Evolutionary conservation across 2,113 vertebrate species (phyloP).

Genomic region (Bostrychus sinensis): DNA sequence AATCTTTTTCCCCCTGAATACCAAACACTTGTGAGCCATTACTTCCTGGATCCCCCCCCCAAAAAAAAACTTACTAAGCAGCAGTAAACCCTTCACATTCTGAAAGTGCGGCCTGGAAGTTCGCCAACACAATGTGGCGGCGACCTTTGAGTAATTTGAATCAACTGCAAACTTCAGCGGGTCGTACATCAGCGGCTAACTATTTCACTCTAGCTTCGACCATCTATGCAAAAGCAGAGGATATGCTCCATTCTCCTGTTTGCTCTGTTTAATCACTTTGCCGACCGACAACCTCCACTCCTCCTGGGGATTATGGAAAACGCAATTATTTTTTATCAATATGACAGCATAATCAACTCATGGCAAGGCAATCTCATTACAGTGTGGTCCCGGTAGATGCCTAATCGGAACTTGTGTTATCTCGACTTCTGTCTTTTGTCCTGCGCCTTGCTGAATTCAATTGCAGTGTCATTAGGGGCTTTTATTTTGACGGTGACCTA

Average conservation of each 20-base stretch:
- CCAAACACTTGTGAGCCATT: too few species aligned
- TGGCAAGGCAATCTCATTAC: slow-evolving; percentile 64
- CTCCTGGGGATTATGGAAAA: slow-evolving; percentile 64
- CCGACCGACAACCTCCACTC: slow-evolving; percentile 34
- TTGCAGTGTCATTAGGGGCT: slow-evolving; percentile 67
- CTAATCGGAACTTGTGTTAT: slow-evolving; percentile 64
- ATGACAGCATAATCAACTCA: slow-evolving; percentile 67
- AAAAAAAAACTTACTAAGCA: too few species aligned
- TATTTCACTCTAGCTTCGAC: background rate
- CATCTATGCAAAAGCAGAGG: background rate
- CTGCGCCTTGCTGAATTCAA: slow-evolving; percentile 55
- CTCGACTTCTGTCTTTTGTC: slow-evolving; percentile 61
- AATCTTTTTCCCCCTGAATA: too few species aligned
- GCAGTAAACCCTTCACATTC: too few species aligned
- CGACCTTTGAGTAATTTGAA: background rate
- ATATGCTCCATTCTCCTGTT: slow-evolving; percentile 22
- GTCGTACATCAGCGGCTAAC: background rate
- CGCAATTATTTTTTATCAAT: slow-evolving; percentile 67
- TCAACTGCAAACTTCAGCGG: background rate
- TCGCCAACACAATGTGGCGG: background rate
- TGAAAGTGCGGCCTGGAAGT: too few species aligned
- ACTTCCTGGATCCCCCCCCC: too few species aligned
- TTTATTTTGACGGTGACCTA: slow-evolving; percentile 50
- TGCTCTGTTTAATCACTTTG: slow-evolving; percentile 21
- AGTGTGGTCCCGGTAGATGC: slow-evolving; percentile 48